Conservation (phyloP, 64 coral and sea anemone species). For the Trachythela sp. region DNA sequence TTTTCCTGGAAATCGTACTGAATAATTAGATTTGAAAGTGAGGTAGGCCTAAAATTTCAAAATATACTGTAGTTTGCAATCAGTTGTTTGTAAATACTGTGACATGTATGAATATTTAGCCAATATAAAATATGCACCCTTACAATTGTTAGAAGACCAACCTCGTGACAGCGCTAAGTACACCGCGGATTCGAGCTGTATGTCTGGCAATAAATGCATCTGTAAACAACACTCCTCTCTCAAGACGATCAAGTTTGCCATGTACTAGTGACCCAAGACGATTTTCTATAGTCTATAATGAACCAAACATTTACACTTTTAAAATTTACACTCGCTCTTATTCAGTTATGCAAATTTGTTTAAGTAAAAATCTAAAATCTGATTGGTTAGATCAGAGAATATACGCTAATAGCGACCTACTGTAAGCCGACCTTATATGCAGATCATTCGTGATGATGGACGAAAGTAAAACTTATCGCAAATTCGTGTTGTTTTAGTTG, state of each 20-base stretch:
- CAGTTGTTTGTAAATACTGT: too few relatives aligned
- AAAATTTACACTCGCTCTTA: neutral
- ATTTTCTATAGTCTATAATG: conserved; percentile 61
- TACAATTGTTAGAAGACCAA: neutral
- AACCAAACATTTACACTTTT: neutral
- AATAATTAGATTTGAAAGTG: conserved; percentile 62
- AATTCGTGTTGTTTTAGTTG: too few relatives aligned
- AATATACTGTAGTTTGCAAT: too few relatives aligned
- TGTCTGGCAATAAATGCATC: conserved; percentile 92
- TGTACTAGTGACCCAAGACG: conserved; percentile 71
- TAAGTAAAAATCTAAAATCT: too few relatives aligned
- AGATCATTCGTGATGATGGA: too few relatives aligned
- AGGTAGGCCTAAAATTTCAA: conserved; percentile 71
- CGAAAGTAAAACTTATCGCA: too few relatives aligned
- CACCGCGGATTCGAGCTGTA: conserved; percentile 80
- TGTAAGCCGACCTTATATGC: too few relatives aligned
- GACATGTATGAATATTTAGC: too few relatives aligned
- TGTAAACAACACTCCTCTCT: conserved; percentile 86
- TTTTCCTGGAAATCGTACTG: conserved; percentile 92
- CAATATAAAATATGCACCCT: neutral
- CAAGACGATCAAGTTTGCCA: conserved; percentile 82
- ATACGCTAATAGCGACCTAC: too few relatives aligned
- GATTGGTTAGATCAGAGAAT: too few relatives aligned
- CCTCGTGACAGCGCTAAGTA: conserved; percentile 87
- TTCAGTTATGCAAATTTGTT: too few relatives aligned